Percentiles rank a stretch among this genome's conserved stretches.
Evolutionary conservation across 2,888 invertebrate genomes (phyloP).

Genomic region (Smittia sp.): DNA sequence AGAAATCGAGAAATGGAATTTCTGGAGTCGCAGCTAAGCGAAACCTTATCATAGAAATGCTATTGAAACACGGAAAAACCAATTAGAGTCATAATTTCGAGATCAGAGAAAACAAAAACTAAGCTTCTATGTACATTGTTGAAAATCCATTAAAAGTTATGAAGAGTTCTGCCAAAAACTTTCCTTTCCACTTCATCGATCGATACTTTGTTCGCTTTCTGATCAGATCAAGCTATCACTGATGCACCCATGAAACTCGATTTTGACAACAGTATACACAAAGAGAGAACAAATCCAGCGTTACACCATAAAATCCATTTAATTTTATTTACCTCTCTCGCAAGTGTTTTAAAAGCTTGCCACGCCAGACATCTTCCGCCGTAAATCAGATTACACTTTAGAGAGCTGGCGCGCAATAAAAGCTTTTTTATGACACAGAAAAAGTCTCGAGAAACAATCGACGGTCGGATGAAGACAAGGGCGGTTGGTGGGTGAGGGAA

Average conservation of each 20-base stretch:
- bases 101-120: too few relatives aligned
- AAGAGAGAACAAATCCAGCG: neutral
- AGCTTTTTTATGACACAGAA: neutral
- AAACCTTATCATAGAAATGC: too few relatives aligned
- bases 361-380: neutral
- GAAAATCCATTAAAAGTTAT: too few relatives aligned
- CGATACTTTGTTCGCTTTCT: too few relatives aligned
- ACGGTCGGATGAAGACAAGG: neutral
- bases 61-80: too few relatives aligned
- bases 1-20: too few relatives aligned
- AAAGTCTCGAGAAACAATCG: conserved; percentile 18
- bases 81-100: too few relatives aligned
- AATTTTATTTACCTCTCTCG: conserved; percentile 9
- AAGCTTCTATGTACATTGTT: too few relatives aligned
- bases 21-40: too few relatives aligned
- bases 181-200: too few relatives aligned
- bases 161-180: too few relatives aligned
- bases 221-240: too few relatives aligned
- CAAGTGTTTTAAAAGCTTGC: conserved; percentile 16
- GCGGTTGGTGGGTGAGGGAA: neutral
- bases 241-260: neutral
- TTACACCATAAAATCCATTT: neutral
- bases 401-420: conserved; percentile 19
- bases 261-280: neutral
- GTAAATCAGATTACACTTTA: conserved; percentile 34